Percentiles rank a stretch among this genome's conserved stretches.
Evolutionary conservation across 2,888 invertebrate species (phyloP).

Genomic region (Aporophyla lueneburgensis): DNA sequence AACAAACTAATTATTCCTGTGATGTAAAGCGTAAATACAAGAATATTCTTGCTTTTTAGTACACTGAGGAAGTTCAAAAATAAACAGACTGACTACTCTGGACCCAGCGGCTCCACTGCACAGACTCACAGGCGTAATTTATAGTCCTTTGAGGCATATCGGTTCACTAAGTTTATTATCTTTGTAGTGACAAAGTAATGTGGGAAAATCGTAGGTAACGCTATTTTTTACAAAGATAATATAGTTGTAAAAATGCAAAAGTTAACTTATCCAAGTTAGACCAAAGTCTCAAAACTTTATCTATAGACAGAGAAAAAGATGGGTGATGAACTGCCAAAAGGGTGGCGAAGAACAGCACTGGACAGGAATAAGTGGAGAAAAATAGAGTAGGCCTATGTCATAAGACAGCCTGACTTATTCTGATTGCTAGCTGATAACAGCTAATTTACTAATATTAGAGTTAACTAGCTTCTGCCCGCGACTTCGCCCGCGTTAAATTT

Average conservation of each 20-base stretch:
- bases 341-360: too few relatives aligned
- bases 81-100: conserved; percentile 1
- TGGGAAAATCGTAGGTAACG: neutral
- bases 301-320: too few relatives aligned
- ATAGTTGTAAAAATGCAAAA: neutral
- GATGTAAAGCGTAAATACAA: neutral
- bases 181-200: conserved; percentile 6
- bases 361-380: too few relatives aligned
- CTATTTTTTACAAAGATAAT: neutral
- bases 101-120: neutral
- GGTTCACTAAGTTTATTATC: conserved; percentile 17
- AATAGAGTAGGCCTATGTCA: too few relatives aligned
- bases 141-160: conserved; percentile 9
- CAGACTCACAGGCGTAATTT: conserved; percentile 13
- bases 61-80: neutral
- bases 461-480: too few relatives aligned
- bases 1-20: neutral
- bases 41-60: neutral
- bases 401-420: too few relatives aligned
- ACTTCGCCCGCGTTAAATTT: too few relatives aligned
- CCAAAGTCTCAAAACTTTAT: too few relatives aligned
- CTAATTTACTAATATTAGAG: too few relatives aligned
- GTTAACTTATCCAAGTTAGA: neutral
- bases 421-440: too few relatives aligned
- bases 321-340: too few relatives aligned